These are phyloP conservation scores for Salticus scenicus DNA, from an alignment of 2,888 invertebrate species.

Conservation along the genomic window DNA sequence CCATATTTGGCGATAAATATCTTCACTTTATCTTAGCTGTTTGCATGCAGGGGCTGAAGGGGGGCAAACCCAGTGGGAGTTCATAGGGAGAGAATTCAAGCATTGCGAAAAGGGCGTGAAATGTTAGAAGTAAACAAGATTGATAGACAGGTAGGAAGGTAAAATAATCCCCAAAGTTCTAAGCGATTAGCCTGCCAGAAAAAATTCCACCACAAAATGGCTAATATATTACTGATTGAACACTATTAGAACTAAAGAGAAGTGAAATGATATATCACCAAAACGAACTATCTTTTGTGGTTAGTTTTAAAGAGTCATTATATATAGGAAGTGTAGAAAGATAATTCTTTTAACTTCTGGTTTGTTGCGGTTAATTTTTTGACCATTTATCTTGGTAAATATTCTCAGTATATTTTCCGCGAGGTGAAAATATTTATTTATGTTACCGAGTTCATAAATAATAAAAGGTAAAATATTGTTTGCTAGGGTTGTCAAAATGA, in stretches of 20 bases:
- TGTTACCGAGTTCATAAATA: too few relatives aligned
- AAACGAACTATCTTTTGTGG: too few relatives aligned
- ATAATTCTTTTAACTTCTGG: too few relatives aligned
- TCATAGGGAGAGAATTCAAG: conserved; percentile 14
- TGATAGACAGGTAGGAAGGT: conserved; percentile 43
- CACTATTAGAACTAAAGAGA: not conserved
- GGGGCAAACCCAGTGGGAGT: conserved; percentile 13
- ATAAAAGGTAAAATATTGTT: too few relatives aligned
- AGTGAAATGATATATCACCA: not conserved
- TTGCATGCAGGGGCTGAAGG: not conserved
- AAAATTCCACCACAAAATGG: not conserved
- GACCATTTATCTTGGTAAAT: too few relatives aligned
- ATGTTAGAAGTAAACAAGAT: conserved; percentile 40
- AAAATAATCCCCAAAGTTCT: conserved; percentile 1
- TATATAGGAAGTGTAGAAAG: too few relatives aligned
- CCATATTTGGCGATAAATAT: not conserved
- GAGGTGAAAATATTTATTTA: too few relatives aligned
- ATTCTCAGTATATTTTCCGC: too few relatives aligned
- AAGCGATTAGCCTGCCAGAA: not conserved
- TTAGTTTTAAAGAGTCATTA: too few relatives aligned
- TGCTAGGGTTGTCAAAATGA: too few relatives aligned
- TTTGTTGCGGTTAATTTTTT: too few relatives aligned
- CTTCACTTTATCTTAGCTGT: not conserved
- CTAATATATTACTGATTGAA: conserved; percentile 16
- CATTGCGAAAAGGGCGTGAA: conserved; percentile 36